A percentile compares a stretch with the other conserved stretches of the same genome.
phyloP scores from a whole-genome alignment of 2,888 invertebrate genomes.

The Pterostichus niger region DNA sequence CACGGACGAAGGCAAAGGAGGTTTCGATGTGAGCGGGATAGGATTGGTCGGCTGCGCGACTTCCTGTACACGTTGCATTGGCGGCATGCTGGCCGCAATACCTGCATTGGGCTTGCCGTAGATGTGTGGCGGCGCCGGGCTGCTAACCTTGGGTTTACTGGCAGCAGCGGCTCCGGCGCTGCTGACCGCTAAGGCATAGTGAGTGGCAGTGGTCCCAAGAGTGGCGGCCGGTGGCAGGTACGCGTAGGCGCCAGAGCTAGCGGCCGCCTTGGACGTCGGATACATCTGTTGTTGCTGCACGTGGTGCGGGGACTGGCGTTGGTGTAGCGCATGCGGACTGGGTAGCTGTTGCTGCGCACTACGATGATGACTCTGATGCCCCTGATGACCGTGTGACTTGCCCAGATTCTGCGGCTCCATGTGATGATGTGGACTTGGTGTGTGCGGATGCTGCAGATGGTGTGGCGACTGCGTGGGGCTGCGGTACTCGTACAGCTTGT shows the following conservation, averaged over 20 bases:
- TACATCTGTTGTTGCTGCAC: conserved; percentile 72
- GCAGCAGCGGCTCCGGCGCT: conserved; percentile 78
- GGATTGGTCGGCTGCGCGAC: conserved; percentile 74
- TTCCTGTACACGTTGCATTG: conserved; percentile 60
- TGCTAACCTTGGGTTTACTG: conserved; percentile 85
- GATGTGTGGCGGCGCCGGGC: conserved; percentile 88
- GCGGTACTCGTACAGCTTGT: conserved; percentile 75
- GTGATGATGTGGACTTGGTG: conserved; percentile 74
- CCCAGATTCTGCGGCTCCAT: conserved; percentile 74
- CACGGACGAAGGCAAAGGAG: conserved; percentile 75
- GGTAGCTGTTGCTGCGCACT: conserved; percentile 74
- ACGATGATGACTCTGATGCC: too few species aligned
- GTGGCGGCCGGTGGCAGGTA: conserved; percentile 77
- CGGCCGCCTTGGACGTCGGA: conserved; percentile 72
- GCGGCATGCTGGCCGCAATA: conserved; percentile 80
- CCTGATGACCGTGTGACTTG: conserved; percentile 69
- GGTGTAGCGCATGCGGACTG: conserved; percentile 70
- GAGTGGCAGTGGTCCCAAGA: conserved; percentile 71
- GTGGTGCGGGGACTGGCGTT: conserved; percentile 70
- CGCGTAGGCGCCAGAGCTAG: conserved; percentile 69
- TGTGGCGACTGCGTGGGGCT: conserved; percentile 78
- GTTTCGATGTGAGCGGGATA: conserved; percentile 82
- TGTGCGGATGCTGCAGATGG: conserved; percentile 73
- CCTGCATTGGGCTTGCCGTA: conserved; percentile 84
- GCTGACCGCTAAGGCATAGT: conserved; percentile 78